Percentiles rank a stretch among this genome's conserved stretches.
Conservation (phyloP, 2,888 invertebrate species). For the Timema podura region DNA sequence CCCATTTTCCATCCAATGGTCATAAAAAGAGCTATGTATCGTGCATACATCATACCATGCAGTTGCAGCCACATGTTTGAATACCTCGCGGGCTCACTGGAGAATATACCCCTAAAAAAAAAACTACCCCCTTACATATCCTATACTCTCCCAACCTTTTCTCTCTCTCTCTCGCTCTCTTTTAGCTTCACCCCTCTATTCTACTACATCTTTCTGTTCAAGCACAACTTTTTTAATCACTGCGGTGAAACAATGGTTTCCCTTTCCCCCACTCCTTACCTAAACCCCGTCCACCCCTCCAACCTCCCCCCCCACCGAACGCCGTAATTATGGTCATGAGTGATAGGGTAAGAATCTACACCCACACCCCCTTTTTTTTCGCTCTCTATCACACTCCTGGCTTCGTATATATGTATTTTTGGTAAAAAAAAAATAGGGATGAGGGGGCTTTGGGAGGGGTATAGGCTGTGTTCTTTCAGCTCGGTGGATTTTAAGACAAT, state of each 20-base stretch:
- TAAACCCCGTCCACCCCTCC: background rate
- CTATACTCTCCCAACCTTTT: too few relatives aligned
- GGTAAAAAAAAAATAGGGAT: background rate
- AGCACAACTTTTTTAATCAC: conserved; percentile 42
- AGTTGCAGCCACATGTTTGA: too few relatives aligned
- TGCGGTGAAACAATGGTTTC: conserved; percentile 38
- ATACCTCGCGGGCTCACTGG: too few relatives aligned
- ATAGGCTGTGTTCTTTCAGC: background rate
- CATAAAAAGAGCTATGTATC: too few relatives aligned
- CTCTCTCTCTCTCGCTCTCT: too few relatives aligned
- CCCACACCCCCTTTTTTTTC: conserved; percentile 13
- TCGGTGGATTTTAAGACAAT: conserved; percentile 16
- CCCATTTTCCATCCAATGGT: too few relatives aligned
- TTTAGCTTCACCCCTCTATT: too few relatives aligned
- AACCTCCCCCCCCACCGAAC: conserved; percentile 34
- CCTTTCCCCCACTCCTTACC: conserved; percentile 17
- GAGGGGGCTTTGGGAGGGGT: background rate
- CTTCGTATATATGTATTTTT: background rate
- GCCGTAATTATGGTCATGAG: conserved; percentile 38
- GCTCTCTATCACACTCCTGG: background rate
- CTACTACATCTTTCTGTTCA: conserved; percentile 16
- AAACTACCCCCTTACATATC: too few relatives aligned
- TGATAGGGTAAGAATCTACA: conserved; percentile 25
- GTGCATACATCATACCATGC: too few relatives aligned
- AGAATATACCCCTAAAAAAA: too few relatives aligned